Percentiles rank a stretch among this genome's conserved stretches.
Evolutionary conservation across 2,797 vertebrate species (phyloP).

Genomic region (Catamblyrhynchus diadema): DNA sequence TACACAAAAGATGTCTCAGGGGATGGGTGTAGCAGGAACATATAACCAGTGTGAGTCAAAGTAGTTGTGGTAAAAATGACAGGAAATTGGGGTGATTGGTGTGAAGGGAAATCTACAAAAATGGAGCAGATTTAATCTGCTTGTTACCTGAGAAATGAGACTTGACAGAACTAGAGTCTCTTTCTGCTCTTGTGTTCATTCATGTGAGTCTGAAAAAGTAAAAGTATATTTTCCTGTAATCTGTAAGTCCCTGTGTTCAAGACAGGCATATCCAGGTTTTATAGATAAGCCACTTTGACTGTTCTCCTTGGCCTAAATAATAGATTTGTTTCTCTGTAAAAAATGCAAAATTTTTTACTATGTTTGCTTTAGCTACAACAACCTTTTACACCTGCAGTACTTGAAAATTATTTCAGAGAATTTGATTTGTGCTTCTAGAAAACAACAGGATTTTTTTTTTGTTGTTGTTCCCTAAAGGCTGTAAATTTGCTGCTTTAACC

Average conservation of each 20-base stretch:
- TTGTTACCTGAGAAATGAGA: background rate
- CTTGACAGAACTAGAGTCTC: background rate
- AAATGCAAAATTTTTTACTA: background rate
- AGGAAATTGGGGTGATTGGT: background rate
- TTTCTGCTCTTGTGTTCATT: background rate
- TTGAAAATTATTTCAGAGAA: background rate
- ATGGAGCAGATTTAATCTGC: background rate
- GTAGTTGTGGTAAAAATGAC: background rate
- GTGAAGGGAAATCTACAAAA: background rate
- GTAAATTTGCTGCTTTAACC: background rate
- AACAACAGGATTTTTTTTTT: background rate
- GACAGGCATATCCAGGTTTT: background rate
- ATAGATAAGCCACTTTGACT: background rate
- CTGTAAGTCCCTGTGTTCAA: background rate
- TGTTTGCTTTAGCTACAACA: background rate
- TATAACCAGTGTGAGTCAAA: background rate
- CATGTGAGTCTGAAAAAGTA: background rate
- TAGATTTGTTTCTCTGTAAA: background rate
- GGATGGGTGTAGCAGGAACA: background rate
- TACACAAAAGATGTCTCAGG: background rate
- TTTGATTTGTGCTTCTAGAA: background rate
- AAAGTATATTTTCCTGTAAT: background rate
- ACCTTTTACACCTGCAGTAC: background rate
- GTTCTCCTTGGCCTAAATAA: background rate
- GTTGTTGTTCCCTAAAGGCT: background rate